A percentile compares a stretch with the other conserved stretches of the same genome.
phyloP scores from a whole-genome alignment of 2,888 invertebrate species.

The Cremastinae sp. region DNA sequence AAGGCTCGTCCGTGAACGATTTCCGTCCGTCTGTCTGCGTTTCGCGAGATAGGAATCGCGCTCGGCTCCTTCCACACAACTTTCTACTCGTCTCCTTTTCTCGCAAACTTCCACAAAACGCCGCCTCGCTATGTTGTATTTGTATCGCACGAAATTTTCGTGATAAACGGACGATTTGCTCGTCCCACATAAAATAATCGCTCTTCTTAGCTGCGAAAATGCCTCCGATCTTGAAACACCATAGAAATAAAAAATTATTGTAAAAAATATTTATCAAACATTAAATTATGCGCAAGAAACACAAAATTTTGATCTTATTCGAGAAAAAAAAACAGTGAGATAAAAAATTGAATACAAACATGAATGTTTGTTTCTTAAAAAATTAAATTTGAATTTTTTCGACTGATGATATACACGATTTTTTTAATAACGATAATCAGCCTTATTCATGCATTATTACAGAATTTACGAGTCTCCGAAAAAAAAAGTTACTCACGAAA shows the following conservation, averaged over 20 bases:
- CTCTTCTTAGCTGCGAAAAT: neutral
- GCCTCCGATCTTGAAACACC: neutral
- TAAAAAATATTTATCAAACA: no score
- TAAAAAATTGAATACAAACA: no score
- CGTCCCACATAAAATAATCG: neutral
- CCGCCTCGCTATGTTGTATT: conserved; percentile 4
- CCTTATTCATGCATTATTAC: no score
- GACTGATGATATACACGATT: no score
- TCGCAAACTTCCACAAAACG: neutral
- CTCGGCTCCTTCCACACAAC: conserved; percentile 63
- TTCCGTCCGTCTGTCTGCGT: neutral
- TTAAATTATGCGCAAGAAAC: no score
- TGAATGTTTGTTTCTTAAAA: no score
- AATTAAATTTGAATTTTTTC: no score
- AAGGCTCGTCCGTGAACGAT: conserved; percentile 16
- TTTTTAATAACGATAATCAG: no score
- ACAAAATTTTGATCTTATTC: no score
- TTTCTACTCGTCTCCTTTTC: conserved; percentile 64
- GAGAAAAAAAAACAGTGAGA: no score
- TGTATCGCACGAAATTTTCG: conserved; percentile 17
- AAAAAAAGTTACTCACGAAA: neutral
- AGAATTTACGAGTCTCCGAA: neutral
- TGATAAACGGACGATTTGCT: neutral
- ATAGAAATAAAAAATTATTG: neutral
- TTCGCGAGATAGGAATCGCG: conserved; percentile 66